Percentiles rank a stretch among this genome's conserved stretches.
phyloP scores from a whole-genome alignment of 2,113 vertebrate species.

The Cynoglossus semilaevis region DNA sequence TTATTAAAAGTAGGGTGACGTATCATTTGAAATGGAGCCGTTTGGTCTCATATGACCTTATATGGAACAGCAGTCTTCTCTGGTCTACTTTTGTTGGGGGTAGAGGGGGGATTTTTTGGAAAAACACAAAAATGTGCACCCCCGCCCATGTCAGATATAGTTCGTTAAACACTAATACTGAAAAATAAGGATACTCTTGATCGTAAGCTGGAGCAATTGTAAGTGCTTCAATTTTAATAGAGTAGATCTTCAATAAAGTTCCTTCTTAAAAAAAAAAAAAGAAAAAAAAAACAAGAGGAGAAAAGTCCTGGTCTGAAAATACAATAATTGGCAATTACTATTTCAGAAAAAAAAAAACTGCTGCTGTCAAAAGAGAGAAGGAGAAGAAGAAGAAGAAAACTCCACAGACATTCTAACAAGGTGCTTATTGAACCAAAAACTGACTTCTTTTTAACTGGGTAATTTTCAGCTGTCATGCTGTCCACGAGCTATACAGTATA shows the following conservation, averaged over 20 bases:
- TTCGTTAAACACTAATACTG: too few species aligned
- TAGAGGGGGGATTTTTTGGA: too few species aligned
- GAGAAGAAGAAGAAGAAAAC: conserved; percentile 10
- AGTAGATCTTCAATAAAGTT: conserved; percentile 23
- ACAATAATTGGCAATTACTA: conserved; percentile 44
- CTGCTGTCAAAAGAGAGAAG: conserved; percentile 21
- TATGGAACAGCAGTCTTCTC: too few species aligned
- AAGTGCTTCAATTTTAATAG: conserved; percentile 40
- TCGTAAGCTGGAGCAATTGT: conserved; percentile 21
- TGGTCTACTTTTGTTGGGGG: too few species aligned
- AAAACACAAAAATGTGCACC: too few species aligned
- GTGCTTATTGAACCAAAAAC: conserved; percentile 17
- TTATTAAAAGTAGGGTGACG: too few species aligned
- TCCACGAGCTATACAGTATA: not conserved
- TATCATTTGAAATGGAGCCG: too few species aligned
- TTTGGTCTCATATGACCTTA: too few species aligned
- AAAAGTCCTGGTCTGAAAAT: conserved; percentile 38
- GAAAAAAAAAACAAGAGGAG: conserved; percentile 32
- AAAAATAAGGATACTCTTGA: too few species aligned
- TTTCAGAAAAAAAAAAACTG: conserved; percentile 38
- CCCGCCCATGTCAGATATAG: too few species aligned
- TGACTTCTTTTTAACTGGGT: conserved; percentile 10
- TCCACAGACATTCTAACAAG: conserved; percentile 20
- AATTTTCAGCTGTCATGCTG: conserved; percentile 3
- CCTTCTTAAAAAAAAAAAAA: conserved; percentile 32